A percentile compares a stretch with the other conserved stretches of the same genome.
phyloP scores from a whole-genome alignment of 2,113 vertebrate species.

The Pituophis catenifer region DNA sequence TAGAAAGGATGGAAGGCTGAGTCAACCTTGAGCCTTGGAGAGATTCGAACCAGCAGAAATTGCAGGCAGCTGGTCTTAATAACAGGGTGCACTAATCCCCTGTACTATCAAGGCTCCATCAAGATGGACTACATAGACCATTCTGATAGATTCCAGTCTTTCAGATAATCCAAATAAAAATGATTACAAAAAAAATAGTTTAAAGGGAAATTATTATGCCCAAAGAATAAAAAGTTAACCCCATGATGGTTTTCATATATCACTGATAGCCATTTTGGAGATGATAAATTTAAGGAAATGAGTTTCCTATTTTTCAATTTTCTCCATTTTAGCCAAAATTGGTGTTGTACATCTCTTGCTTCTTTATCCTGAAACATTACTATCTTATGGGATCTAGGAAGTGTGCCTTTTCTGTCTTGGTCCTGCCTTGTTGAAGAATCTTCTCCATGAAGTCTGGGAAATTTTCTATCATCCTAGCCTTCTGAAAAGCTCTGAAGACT shows the following conservation, averaged over 20 bases:
- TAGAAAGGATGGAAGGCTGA: no score
- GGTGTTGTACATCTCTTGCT: not conserved
- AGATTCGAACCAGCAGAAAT: no score
- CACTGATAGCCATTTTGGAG: not conserved
- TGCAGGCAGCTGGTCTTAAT: no score
- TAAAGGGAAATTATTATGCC: not conserved
- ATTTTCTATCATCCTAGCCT: no score
- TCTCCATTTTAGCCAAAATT: not conserved
- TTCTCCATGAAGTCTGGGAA: no score
- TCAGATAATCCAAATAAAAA: not conserved
- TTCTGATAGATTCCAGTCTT: not conserved
- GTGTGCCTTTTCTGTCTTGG: no score
- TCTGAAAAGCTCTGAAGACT: no score
- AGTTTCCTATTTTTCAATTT: not conserved
- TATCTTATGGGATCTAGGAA: no score
- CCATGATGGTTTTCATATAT: not conserved
- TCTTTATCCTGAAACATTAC: not conserved
- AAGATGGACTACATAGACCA: not conserved
- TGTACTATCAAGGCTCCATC: no score
- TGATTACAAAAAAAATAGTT: not conserved
- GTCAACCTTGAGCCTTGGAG: no score
- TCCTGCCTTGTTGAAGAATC: no score
- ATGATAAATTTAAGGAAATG: not conserved
- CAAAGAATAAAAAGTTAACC: not conserved
- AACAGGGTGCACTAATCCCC: no score